These are phyloP conservation scores for Trichonephila inaurata DNA, from an alignment of 1,140 invertebrate species.

Conservation along the genomic window DNA sequence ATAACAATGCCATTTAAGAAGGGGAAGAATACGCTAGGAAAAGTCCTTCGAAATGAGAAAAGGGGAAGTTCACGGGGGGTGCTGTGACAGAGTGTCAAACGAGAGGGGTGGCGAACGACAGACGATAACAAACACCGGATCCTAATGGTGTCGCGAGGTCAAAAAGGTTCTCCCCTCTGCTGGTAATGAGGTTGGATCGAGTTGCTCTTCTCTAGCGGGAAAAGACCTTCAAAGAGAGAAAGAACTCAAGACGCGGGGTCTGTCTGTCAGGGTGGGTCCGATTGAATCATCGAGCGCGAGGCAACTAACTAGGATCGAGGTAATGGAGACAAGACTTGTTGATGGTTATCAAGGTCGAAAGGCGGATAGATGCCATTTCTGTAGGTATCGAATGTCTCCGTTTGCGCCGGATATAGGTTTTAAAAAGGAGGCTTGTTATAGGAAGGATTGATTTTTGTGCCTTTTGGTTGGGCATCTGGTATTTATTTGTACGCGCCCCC, in stretches of 20 bases:
- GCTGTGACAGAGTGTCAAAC: slow-evolving; percentile 31
- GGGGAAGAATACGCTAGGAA: no score
- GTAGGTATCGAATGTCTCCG: not conserved
- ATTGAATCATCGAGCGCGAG: not conserved
- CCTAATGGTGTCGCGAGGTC: slow-evolving; percentile 66
- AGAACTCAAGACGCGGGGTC: not conserved
- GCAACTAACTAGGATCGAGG: not conserved
- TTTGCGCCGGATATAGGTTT: not conserved
- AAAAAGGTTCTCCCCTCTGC: slow-evolving; percentile 40
- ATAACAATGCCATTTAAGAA: no score
- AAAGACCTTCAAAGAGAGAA: not conserved
- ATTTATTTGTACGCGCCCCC: no score
- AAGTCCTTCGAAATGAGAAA: not conserved
- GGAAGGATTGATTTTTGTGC: no score
- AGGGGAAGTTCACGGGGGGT: not conserved
- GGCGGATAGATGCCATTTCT: not conserved
- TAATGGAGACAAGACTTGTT: not conserved
- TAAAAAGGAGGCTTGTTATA: no score
- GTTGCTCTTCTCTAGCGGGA: slow-evolving; percentile 8
- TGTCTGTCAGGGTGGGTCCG: not conserved
- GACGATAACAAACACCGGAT: slow-evolving; percentile 67
- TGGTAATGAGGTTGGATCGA: slow-evolving; percentile 64
- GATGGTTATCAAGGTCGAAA: not conserved
- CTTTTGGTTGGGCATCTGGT: no score
- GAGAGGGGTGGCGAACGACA: slow-evolving; percentile 8